Evolutionary conservation across 2,113 vertebrate genomes (phyloP), one percentile per base, ranked within the genome.

Genomic region (Pipa parva): DNA sequence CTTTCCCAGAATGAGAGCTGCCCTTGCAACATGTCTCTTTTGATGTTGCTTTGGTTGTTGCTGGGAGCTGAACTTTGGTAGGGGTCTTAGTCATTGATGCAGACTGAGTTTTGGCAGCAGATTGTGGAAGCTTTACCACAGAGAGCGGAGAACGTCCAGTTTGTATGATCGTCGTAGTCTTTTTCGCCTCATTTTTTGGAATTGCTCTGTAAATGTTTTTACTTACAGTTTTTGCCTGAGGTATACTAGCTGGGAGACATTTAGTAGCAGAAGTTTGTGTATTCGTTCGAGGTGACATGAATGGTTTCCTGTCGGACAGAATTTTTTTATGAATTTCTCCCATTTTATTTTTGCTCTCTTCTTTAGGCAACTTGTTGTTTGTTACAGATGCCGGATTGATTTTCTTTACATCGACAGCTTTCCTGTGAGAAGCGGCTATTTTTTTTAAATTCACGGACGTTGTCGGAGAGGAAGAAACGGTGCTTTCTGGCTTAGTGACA

Each of bases 101-200:
- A 31, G 22, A 66, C 51, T 77, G 74, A 0, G 11, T 59, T 75
- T 76, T 74, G 20, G 79, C 62, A 13, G 81, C 73, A 74, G 85
- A 88, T 75, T 90, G 91, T 45, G 83, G 86, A 69, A 89, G 75
- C 54, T 82, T 89, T 56, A 85, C 77, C 22, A 79, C 64, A 3
- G 87, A 77, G 3, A 89, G 60, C 0, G 88, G 84, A 22, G 78
- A 80, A 0, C 83, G 72, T 28, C 75, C 79, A 8, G 73, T 81
- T 72, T 51, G 54, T 75, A 76, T 77, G 2, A 1, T n/a, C n/a
- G 80, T 56, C 24, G 8, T n/a, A 18, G 25, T n/a, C 24, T 59
- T 70, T 54, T 21, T 37, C 9, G 20, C 12, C 8, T 50, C 25
- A 29, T 24, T 46, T 45, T 26, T 70, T 5, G 11, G 50, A 10